Base-by-base conservation (phyloP, 2,113 vertebrate species). In the Callipepla squamata region DNA sequence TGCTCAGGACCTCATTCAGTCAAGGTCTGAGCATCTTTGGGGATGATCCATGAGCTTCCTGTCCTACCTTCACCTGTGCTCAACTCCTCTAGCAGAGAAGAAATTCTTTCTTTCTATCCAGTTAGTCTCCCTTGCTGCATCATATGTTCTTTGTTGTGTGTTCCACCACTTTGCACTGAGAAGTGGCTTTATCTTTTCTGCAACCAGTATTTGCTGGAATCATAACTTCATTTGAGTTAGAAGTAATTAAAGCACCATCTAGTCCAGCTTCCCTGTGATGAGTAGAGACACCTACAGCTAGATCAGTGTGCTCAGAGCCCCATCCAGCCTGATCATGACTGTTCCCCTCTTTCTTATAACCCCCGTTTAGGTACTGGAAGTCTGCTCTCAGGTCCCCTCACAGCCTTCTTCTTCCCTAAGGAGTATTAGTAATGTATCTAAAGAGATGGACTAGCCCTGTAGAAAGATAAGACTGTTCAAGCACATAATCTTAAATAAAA, bases 71-170 rank as follows among this genome's bases (percentile, higher is more conserved):
- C 11, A 15, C 4, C 50, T 32, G 36, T 7, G 16, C 51, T 90
- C 32, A 14, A 1, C 19, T n/a, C 18, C 25, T 72, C 73, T 62
- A 30, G n/a, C 0, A 0, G 50, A n/a, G 30, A 76, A 25, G n/a
- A 36, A 5, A 20, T 53, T 51, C 76, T 40, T 28, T 22, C 51
- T 26, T 30, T 55, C 51, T 8, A 55, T 26, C 17, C 17, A 30
- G 38, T 45, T n/a, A n/a, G n/a, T 1, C 72, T 26, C 7, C 20
- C 36, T n/a, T 83, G 67, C 53, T 62, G 25, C 9, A 58, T 21
- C 11, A 61, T 65, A 21, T 32, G 10, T 42, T 48, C 28, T 87
- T 65, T 48, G 20, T 30, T 51, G 3, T 11, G 6, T 40, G 44
- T 62, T 42, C 58, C 0, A 3, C 19, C 32, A 22, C 51, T 85